Base-by-base conservation (phyloP, 2,888 invertebrate genomes). In the Dioctria linearis region DNA sequence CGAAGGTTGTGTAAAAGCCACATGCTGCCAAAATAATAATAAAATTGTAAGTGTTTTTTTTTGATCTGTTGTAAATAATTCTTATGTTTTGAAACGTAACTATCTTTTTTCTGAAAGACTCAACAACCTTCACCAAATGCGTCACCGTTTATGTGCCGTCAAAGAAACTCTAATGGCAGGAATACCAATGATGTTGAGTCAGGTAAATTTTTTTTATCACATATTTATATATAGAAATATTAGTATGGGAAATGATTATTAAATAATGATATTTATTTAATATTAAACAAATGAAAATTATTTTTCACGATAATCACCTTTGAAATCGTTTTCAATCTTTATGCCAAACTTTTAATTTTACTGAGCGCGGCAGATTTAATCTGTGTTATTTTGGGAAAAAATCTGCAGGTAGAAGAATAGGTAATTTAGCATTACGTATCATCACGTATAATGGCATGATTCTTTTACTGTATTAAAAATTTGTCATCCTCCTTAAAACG, bases 141-240 rank as follows among this genome's bases (percentile, higher is more conserved):
- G 84, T 95, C 95, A 37, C 95, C 95, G 54, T 95, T 95, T 87
- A 89, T 95, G 87, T 95, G 95, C 87, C 92, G 96, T 80, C 96
- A 96, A 86, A 91, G 96, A 81, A 94, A 91, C 87, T 93, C 93
- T 87, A 91, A 92, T 13, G 91, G 91, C 25, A 90, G 92, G 81
- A 88, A 89, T 84, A 85, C 87, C 8, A 89, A 86, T 82, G 89
- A 89, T 83, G 71, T 89, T 66, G 89, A 89, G 84, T 86, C 88
- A 65, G 89, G 86, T 86, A 83, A 81, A 67, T 66, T 37, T 6
- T 25, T 25, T 25, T 25, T 25, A 25, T 25, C 25, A 25, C 25
- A 25, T 25, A 25, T 25, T 25, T 25, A 25, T 25, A 1, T 25
- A 25, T 25, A 25, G 25, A 25, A 25, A 25, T 1, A 25, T 25